Evolutionary conservation across 2,797 vertebrate genomes (phyloP), one percentile per base, ranked within the genome.

Genomic region (Pelobates cultripes): DNA sequence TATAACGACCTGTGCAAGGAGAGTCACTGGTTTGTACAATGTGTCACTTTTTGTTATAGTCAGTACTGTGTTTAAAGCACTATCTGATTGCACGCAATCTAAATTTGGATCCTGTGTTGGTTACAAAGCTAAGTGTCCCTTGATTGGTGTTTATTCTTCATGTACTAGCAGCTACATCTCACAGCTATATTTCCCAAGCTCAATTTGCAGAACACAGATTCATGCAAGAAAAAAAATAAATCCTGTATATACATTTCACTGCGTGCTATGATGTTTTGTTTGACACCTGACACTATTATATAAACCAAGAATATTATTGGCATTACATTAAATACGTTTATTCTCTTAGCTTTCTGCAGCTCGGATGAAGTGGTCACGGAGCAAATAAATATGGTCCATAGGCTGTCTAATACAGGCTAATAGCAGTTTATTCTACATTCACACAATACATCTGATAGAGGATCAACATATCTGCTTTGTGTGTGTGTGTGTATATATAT

Each of bases 101-200:
- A 76, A 66, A 64, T 64, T 53, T 81, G 64, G 68, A 41, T 14
- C 57, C 40, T 43, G 44, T 42, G 57, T 42, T 81, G n/a, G 44
- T 43, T 66, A 40, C 64, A 55, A 41, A 42, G 47, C 9, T 55
- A 41, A 76, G 57, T 63, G 73, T 64, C 17, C 47, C 67, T 70
- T 28, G 28, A 28, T 28, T 28, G 28, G 28, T 28, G 28, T 28
- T 28, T 28, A 28, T 28, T 28, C 28, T 80, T 7, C 14, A 9
- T 77, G 43, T 80, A 13, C 61, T 63, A 43, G 12, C 28, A 44
- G 55, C 28, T 44, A 40, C 70, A 43, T 71, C 55, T 70, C 41
- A 69, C 66, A 61, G 44, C n/a, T 6, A 41, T 74, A 68, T 45
- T 80, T 80, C 43, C 51, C 69, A 66, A 44, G 47, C 64, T 17